Percentiles rank a stretch among this genome's conserved stretches.
These are phyloP conservation scores for Bubo scandiacus DNA, from an alignment of 2,113 vertebrate genomes.

Conservation along the genomic window DNA sequence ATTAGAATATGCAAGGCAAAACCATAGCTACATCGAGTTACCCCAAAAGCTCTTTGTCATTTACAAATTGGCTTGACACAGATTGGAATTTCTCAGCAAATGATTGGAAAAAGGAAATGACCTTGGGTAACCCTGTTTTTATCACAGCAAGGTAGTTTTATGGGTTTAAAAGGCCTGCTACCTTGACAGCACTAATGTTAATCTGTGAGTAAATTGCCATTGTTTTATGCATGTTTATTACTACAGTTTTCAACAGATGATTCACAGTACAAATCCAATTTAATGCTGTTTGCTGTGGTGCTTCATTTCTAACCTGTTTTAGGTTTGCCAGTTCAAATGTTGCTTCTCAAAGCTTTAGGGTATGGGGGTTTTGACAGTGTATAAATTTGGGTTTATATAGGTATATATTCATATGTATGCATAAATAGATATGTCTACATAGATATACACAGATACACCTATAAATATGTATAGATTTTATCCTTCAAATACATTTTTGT, in stretches of 20 bases:
- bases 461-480: not conserved
- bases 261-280: not conserved
- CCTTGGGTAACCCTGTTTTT: not conserved
- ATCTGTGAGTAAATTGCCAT: not conserved
- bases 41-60: not conserved
- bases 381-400: not conserved
- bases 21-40: fast-evolving
- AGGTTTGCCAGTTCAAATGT: not conserved
- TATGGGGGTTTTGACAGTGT: not conserved
- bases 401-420: not conserved
- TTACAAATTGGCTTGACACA: not conserved
- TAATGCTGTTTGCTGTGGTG: not conserved
- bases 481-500: not conserved
- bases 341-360: not conserved
- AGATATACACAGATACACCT: not conserved
- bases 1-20: not conserved
- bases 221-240: conserved; percentile 7
- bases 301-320: not conserved
- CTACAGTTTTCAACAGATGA: not conserved
- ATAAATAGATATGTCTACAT: not conserved
- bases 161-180: not conserved
- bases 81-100: not conserved
- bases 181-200: not conserved
- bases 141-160: not conserved
- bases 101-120: not conserved